Percentiles rank a stretch among this genome's conserved stretches.
Evolutionary conservation across 2,113 vertebrate genomes (phyloP).

Genomic region (Thymallus thymallus): DNA sequence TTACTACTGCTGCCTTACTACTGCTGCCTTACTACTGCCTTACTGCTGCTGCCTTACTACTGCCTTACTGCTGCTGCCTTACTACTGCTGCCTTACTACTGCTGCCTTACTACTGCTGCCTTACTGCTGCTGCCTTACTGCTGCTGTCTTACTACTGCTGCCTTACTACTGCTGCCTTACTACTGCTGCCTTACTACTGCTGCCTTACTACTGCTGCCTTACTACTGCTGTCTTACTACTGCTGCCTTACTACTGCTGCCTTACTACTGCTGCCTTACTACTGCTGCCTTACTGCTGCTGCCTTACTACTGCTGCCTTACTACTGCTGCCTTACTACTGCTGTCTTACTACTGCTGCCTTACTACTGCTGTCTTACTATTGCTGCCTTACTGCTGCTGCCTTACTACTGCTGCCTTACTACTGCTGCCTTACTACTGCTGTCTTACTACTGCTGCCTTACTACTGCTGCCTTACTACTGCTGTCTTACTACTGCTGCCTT

Average conservation of each 20-base stretch:
- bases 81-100: too few species aligned
- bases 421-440: constrained; percentile 95
- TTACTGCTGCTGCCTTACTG: constrained; percentile 97
- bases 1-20: too few species aligned
- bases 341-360: constrained; percentile 98
- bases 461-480: constrained; percentile 94
- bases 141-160: constrained; percentile 96
- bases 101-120: too few species aligned
- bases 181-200: constrained; percentile 94
- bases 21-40: constrained; percentile 97
- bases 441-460: too few species aligned
- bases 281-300: constrained; percentile 97
- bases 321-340: constrained; percentile 94
- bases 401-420: too few species aligned
- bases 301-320: too few species aligned
- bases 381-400: constrained; percentile 97
- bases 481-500: constrained; percentile 98
- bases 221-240: too few species aligned
- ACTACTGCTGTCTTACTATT: too few species aligned
- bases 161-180: too few species aligned
- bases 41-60: constrained; percentile 96
- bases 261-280: constrained; percentile 97
- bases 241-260: too few species aligned
- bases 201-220: constrained; percentile 98
- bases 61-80: constrained; percentile 98